phyloP scores from a whole-genome alignment of 2,113 vertebrate genomes.

The Chaenocephalus aceratus region DNA sequence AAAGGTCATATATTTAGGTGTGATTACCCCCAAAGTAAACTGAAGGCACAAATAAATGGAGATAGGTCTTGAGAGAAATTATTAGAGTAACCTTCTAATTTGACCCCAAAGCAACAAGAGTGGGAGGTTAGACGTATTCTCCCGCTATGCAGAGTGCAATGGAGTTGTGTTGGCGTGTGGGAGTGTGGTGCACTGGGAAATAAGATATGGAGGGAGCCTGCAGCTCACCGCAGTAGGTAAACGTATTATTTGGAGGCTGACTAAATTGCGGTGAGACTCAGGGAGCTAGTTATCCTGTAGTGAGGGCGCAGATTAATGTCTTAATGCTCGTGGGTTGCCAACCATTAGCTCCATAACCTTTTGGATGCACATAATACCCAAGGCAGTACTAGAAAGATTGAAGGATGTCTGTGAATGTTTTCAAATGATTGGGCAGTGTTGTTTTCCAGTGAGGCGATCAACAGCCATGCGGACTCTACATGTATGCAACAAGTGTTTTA shows the following conservation, averaged over 20 bases:
- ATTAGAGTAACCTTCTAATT: constrained; percentile 30
- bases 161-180: constrained; percentile 50
- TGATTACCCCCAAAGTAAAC: constrained; percentile 9
- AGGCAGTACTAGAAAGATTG: constrained; percentile 21
- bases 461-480: not conserved
- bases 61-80: not conserved
- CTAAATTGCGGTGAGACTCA: constrained; percentile 78
- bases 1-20: constrained; percentile 13
- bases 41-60: not conserved
- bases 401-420: constrained; percentile 23
- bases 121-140: constrained; percentile 60
- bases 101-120: constrained; percentile 57
- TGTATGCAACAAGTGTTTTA: not conserved
- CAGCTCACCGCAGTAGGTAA: constrained; percentile 64
- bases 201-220: constrained; percentile 63
- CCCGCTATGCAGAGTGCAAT: constrained; percentile 22
- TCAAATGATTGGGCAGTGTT: constrained; percentile 10
- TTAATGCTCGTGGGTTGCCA: constrained; percentile 49
- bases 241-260: constrained; percentile 61
- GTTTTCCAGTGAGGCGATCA: not conserved
- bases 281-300: constrained; percentile 74
- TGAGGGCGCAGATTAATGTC: constrained; percentile 66
- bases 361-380: constrained; percentile 14
- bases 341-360: constrained; percentile 57
- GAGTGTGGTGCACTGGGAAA: constrained; percentile 70